phyloP scores from a whole-genome alignment of 2,888 invertebrate genomes.

The Agonopterix alstromeriana region DNA sequence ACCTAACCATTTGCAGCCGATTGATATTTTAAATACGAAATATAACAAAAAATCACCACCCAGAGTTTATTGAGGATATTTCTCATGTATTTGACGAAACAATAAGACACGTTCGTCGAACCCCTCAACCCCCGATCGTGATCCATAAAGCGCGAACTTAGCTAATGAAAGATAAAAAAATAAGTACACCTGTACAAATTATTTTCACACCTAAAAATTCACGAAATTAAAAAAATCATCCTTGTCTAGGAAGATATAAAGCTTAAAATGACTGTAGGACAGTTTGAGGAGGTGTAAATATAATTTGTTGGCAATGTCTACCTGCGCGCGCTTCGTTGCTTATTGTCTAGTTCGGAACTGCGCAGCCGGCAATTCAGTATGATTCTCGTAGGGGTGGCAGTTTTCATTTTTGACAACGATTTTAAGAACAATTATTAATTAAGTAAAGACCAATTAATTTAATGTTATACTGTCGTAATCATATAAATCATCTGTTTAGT shows the following conservation, averaged over 20 bases:
- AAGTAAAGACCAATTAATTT: too few species aligned
- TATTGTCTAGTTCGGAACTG: constrained; percentile 67
- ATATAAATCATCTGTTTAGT: too few species aligned
- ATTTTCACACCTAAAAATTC: not conserved
- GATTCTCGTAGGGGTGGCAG: constrained; percentile 58
- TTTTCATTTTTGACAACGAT: not conserved
- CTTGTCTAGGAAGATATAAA: constrained; percentile 13
- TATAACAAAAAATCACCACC: constrained; percentile 45
- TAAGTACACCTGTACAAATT: constrained; percentile 54
- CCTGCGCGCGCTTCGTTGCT: constrained; percentile 64
- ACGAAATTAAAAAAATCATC: not conserved
- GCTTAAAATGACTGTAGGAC: constrained; percentile 13
- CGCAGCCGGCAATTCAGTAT: constrained; percentile 58
- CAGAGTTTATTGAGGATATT: constrained; percentile 66
- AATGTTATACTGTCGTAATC: too few species aligned
- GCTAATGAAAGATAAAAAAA: constrained; percentile 72
- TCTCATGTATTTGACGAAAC: constrained; percentile 70
- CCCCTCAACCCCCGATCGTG: constrained; percentile 67
- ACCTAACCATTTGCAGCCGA: too few species aligned
- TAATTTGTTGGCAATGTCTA: constrained; percentile 47
- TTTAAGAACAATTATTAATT: not conserved
- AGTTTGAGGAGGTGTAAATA: constrained; percentile 10
- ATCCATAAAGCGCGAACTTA: constrained; percentile 73
- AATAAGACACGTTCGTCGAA: constrained; percentile 63
- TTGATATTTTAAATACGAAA: not conserved